phyloP scores from a whole-genome alignment of 2,113 vertebrate species.

The Atlantisia rogersi region DNA sequence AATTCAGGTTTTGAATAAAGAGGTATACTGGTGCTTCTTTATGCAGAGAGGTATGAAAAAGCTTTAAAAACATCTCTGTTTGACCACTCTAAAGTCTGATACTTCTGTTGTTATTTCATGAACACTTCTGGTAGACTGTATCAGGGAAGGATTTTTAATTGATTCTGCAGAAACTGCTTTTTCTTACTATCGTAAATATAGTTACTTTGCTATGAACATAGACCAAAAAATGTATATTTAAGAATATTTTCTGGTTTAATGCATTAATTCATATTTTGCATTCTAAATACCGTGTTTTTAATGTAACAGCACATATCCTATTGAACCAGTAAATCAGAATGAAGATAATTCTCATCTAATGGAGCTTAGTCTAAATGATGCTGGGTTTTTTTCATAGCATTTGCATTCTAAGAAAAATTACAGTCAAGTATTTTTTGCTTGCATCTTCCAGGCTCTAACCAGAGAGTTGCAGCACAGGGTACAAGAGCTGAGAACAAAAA shows the following conservation, averaged over 20 bases:
- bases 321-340: not conserved
- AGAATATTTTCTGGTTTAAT: not conserved
- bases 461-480: slow-evolving; percentile 83
- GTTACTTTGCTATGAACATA: not conserved
- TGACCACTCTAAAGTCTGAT: not conserved
- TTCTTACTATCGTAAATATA: not conserved
- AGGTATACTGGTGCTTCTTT: not conserved
- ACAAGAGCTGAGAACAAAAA: slow-evolving; percentile 78
- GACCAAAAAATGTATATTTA: not conserved
- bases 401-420: slow-evolving; percentile 16
- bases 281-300: not conserved
- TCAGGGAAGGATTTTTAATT: not conserved
- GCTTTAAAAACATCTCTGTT: not conserved
- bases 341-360: not conserved
- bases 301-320: not conserved
- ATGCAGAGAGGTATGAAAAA: not conserved
- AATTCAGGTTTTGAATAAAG: not conserved
- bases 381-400: not conserved
- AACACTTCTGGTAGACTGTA: not conserved
- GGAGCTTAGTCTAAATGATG: not conserved
- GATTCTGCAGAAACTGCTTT: not conserved
- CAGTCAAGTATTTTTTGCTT: not conserved
- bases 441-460: slow-evolving; percentile 76
- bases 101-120: not conserved
- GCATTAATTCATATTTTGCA: not conserved